These are phyloP conservation scores for Yoshiicerus persimilis DNA, from an alignment of 1,140 invertebrate genomes.

Conservation along the genomic window DNA sequence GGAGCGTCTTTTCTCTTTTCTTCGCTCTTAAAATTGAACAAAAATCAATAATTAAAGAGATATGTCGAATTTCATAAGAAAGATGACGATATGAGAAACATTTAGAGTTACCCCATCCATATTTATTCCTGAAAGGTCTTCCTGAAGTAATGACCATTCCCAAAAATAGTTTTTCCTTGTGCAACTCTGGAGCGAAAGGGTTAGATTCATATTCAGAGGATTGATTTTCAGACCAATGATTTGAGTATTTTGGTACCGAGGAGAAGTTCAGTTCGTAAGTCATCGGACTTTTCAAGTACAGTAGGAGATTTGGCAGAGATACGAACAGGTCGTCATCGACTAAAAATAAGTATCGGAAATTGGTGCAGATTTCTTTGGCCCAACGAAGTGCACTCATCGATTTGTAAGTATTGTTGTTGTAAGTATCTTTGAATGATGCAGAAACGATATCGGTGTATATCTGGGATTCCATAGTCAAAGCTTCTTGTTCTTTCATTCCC, in stretches of 20 bases:
- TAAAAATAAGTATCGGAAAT: conserved; percentile 80
- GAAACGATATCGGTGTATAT: conserved; percentile 79
- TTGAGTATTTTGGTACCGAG: not conserved
- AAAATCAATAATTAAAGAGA: too few relatives aligned
- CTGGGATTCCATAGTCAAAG: conserved; percentile 50
- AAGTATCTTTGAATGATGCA: conserved; percentile 76
- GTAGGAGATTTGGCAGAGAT: conserved; percentile 78
- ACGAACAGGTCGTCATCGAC: conserved; percentile 91
- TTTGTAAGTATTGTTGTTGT: conserved; percentile 91
- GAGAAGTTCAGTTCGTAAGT: conserved; percentile 61
- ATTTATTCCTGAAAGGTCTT: conserved; percentile 65
- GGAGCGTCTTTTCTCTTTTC: too few relatives aligned
- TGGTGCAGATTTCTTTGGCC: conserved; percentile 71
- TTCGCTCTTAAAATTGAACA: too few relatives aligned
- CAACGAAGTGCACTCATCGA: conserved; percentile 85
- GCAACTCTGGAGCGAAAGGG: conserved; percentile 55
- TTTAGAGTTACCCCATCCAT: not conserved
- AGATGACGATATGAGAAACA: not conserved
- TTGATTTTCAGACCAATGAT: not conserved
- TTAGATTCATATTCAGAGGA: not conserved
- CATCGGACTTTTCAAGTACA: conserved; percentile 69
- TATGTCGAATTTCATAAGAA: not conserved
- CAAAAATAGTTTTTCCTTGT: conserved; percentile 66
- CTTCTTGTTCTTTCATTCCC: not conserved
- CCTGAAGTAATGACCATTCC: conserved; percentile 79